Percentiles rank a stretch among this genome's conserved stretches.
Evolutionary conservation across 2,888 invertebrate genomes (phyloP).

Genomic region (Trachelus iudaicus): DNA sequence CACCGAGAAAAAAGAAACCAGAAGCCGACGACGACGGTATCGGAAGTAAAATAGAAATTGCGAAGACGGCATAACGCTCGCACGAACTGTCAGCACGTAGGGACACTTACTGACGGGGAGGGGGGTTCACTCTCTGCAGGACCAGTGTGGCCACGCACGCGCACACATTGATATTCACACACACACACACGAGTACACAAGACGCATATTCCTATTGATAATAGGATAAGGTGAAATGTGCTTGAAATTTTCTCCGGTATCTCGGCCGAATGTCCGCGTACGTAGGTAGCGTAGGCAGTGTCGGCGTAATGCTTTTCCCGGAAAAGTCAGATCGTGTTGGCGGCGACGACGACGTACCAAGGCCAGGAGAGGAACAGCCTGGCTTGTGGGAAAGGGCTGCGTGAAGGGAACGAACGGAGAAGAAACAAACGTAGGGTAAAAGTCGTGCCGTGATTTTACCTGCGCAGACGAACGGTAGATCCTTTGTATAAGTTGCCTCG

Average conservation of each 20-base stretch:
- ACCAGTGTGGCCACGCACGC: conserved; percentile 20
- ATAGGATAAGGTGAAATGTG: neutral
- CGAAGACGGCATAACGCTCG: neutral
- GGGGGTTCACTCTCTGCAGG: conserved; percentile 35
- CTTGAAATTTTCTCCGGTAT: neutral
- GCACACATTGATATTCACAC: conserved; percentile 25
- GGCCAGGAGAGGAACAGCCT: conserved; percentile 60
- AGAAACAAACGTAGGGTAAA: conserved; percentile 8
- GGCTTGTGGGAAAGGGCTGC: conserved; percentile 39
- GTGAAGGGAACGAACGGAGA: conserved; percentile 1
- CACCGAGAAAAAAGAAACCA: neutral
- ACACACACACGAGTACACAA: conserved; percentile 4
- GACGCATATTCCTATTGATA: neutral
- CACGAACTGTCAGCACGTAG: conserved; percentile 18
- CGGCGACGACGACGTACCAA: conserved; percentile 37
- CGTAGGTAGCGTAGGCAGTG: neutral
- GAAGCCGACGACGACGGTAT: neutral
- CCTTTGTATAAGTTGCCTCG: conserved; percentile 68
- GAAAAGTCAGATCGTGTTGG: neutral
- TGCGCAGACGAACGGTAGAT: conserved; percentile 70
- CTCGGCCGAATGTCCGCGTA: neutral
- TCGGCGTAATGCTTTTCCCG: neutral
- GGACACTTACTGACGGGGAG: conserved; percentile 24
- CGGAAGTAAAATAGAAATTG: neutral
- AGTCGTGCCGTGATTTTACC: conserved; percentile 64